These are phyloP conservation scores for Otus sunia DNA, from an alignment of 2,113 vertebrate species.

Conservation along the genomic window DNA sequence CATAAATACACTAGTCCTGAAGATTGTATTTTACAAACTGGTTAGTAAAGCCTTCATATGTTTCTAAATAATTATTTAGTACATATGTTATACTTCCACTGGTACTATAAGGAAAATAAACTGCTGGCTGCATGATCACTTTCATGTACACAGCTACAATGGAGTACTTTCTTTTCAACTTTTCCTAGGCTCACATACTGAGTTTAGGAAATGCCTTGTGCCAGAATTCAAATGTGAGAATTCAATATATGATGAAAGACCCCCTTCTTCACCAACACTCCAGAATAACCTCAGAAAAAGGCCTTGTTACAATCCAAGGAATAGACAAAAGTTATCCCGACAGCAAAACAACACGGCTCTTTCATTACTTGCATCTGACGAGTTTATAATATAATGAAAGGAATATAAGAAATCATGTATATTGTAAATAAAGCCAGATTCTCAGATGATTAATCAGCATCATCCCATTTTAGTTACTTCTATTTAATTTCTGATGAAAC, in stretches of 20 bases:
- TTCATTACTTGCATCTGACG: neutral
- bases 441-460: neutral
- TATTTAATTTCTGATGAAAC: neutral
- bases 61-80: constrained; percentile 2
- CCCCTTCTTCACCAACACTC: neutral
- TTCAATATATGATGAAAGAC: neutral
- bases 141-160: neutral
- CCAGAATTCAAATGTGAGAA: neutral
- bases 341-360: neutral
- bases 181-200: neutral
- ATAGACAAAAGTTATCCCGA: neutral
- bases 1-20: neutral
- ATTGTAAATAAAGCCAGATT: neutral
- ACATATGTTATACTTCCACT: neutral
- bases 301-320: neutral
- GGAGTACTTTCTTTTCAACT: neutral
- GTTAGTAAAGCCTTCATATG: neutral
- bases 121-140: neutral
- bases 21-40: neutral
- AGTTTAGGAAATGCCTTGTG: neutral
- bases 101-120: neutral
- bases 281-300: neutral
- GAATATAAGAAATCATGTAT: neutral
- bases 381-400: neutral
- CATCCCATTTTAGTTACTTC: neutral